A percentile compares a stretch with the other conserved stretches of the same genome.
These are phyloP conservation scores for Phalera bucephala DNA, from an alignment of 2,888 invertebrate genomes.

Conservation along the genomic window DNA sequence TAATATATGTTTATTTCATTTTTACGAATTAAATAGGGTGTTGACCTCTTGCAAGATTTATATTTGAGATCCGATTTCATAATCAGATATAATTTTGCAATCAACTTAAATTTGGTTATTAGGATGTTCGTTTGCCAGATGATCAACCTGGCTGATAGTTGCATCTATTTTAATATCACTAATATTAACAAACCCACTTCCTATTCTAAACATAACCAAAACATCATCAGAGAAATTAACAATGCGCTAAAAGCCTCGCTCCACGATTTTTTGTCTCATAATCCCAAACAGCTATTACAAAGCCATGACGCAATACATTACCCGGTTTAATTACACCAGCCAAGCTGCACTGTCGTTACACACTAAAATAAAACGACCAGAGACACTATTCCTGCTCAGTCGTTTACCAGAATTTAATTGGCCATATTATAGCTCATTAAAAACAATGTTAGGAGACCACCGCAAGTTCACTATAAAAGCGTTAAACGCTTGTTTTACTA, in stretches of 20 bases:
- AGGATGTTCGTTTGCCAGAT: too few relatives aligned
- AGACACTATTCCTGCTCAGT: slow-evolving; percentile 38
- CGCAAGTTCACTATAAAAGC: slow-evolving; percentile 64
- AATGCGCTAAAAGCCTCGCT: neutral
- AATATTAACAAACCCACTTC: too few relatives aligned
- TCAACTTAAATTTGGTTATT: too few relatives aligned
- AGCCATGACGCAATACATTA: slow-evolving; percentile 6
- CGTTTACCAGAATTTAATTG: slow-evolving; percentile 69
- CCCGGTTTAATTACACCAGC: slow-evolving; percentile 12
- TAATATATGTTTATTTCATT: too few relatives aligned
- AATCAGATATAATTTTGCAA: too few relatives aligned
- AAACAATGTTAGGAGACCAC: slow-evolving; percentile 78
- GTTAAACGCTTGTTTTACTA: slow-evolving; percentile 58
- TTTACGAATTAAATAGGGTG: too few relatives aligned
- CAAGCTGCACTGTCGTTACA: slow-evolving; percentile 14
- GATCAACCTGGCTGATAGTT: too few relatives aligned
- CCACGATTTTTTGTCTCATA: slow-evolving; percentile 5
- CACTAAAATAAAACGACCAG: slow-evolving; percentile 36
- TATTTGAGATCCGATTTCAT: too few relatives aligned
- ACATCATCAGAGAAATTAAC: neutral
- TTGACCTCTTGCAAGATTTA: too few relatives aligned
- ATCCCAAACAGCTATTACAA: neutral
- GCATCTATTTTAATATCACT: too few relatives aligned
- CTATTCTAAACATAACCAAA: neutral
- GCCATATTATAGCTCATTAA: slow-evolving; percentile 75